A percentile compares a stretch with the other conserved stretches of the same genome.
Evolutionary conservation across 2,888 invertebrate genomes (phyloP).

Genomic region (Caenorhabditis afra): DNA sequence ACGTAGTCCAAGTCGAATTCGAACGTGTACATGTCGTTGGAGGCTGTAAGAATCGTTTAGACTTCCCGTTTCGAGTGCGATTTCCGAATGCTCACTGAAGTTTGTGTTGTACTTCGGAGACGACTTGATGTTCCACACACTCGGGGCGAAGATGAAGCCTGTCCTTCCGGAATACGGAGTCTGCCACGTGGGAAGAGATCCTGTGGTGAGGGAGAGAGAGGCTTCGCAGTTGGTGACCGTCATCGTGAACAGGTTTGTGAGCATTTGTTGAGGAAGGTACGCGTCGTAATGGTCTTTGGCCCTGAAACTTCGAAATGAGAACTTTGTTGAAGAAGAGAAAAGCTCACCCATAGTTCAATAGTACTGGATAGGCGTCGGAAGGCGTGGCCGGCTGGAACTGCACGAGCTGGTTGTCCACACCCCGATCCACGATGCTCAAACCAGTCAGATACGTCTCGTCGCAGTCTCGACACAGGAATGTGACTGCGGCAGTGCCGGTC

Average conservation of each 20-base stretch:
- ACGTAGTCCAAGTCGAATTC: constrained; percentile 14
- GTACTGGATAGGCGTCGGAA: neutral
- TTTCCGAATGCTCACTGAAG: constrained; percentile 1
- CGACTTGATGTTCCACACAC: constrained; percentile 16
- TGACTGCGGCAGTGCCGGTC: constrained; percentile 3
- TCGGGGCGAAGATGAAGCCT: constrained; percentile 16
- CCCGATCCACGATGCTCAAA: neutral
- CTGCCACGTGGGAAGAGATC: constrained; percentile 8
- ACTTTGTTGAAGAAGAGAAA: neutral
- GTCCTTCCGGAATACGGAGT: constrained; percentile 15
- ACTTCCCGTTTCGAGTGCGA: neutral
- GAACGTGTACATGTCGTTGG: constrained; percentile 2
- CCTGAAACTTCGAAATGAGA: constrained; percentile 8
- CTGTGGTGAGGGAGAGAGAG: neutral
- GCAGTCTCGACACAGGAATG: constrained; percentile 15
- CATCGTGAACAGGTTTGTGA: constrained; percentile 28
- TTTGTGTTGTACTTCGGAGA: constrained; percentile 4
- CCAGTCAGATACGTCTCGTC: constrained; percentile 7
- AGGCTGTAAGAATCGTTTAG: constrained; percentile 11
- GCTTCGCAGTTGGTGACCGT: constrained; percentile 4
- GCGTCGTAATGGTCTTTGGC: neutral
- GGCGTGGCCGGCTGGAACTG: constrained; percentile 24
- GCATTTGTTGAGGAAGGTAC: constrained; percentile 14
- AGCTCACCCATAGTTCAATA: constrained; percentile 22
- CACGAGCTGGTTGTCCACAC: constrained; percentile 6